Conservation (phyloP, 2,888 invertebrate species). For the Nomada ferruginata region DNA sequence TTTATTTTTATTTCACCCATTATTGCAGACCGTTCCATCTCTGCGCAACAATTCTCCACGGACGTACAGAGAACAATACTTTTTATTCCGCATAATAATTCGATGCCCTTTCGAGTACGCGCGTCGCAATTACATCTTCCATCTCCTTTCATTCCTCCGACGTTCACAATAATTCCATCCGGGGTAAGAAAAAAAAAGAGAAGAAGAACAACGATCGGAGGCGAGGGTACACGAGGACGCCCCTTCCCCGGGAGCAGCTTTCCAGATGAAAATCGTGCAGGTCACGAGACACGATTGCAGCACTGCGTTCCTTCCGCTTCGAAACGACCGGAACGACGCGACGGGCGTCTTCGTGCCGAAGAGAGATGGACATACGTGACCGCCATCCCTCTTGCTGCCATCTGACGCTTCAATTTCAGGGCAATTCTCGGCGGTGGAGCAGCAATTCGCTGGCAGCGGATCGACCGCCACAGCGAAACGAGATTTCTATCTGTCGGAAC, state of each 20-base stretch:
- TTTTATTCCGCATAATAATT: no score
- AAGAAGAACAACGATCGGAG: no score
- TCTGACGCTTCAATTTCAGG: slow-evolving; percentile 67
- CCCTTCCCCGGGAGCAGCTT: neutral
- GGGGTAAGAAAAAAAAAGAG: no score
- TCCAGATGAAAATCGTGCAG: slow-evolving; percentile 6
- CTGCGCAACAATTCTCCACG: no score
- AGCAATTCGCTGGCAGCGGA: slow-evolving; percentile 60
- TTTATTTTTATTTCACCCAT: no score
- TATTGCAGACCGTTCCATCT: no score
- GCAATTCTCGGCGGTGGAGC: slow-evolving; percentile 62
- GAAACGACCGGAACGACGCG: neutral
- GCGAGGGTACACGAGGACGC: neutral
- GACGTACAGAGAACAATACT: no score
- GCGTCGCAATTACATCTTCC: no score
- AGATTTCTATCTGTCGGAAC: slow-evolving; percentile 66
- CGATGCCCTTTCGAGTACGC: no score
- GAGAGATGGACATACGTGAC: slow-evolving; percentile 50
- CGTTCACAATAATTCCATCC: no score
- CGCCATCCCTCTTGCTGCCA: slow-evolving; percentile 57
- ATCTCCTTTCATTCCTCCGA: no score
- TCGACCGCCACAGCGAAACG: slow-evolving; percentile 55
- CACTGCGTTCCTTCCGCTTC: slow-evolving; percentile 25
- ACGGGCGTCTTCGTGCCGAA: slow-evolving; percentile 15
- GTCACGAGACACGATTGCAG: neutral